Base-by-base conservation (phyloP, 2,113 vertebrate species). In the Engystomops pustulosus region DNA sequence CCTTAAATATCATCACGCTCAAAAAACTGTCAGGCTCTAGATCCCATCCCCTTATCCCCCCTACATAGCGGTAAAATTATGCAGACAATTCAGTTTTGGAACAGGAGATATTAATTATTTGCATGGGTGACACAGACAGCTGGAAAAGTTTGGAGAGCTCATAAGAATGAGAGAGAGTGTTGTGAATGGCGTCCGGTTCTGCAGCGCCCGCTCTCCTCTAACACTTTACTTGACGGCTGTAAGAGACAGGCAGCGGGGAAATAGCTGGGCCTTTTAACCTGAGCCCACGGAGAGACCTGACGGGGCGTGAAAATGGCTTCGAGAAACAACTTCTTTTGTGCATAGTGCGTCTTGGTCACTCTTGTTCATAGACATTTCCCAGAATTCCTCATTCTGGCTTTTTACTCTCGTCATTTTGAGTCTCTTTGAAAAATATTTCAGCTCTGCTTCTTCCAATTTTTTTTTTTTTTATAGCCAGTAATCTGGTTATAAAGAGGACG, bases 221-320 rank as follows among this genome's bases (percentile, higher is more conserved):
- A 44, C 45, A 55, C 23, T 53, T 67, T 36, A 20, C 20, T 70
- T 79, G 74, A 85, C 30, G 82, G 82, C 74, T 70, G 51, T 58
- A 79, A 85, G 49, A 84, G 82, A 84, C 82, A 84, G 41, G 82
- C 30, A 45, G 60, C 51, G 74, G n/a, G 60, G 44, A 84, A 84
- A 69, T 69, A 84, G 36, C 74, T 30, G 32, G 62, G 60, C 82
- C 82, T 78, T 78, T 84, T 84, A 70, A 77, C 83, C 83, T 23
- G 25, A 55, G 47, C n/a, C 25, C 70, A 45, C 49, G 53, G 74
- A 27, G 74, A 67, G 83, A 85, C 74, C 75, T 85, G 83, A 85
- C 62, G 10, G 75, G 72, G 74, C 75, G 65, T 85, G 83, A 85
- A 85, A 85, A 77, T 45, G 25, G 45, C 62, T 78, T 78, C 20